Base-by-base conservation (phyloP, 2,113 vertebrate genomes). In the Callorhinus ursinus region DNA sequence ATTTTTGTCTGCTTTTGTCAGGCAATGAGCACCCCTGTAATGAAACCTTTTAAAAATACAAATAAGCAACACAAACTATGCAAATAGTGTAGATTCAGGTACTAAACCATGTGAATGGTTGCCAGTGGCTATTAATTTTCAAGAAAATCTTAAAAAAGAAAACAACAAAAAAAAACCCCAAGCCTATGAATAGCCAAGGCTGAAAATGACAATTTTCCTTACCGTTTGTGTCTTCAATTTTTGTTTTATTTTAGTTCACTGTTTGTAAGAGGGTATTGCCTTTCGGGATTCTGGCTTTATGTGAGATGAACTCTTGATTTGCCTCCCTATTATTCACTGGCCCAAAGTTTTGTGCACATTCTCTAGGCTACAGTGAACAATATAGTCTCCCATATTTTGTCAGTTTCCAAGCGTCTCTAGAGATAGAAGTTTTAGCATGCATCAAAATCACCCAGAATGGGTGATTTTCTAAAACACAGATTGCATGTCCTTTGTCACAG, bases 1-100 rank as follows among this genome's bases (percentile, higher is more conserved):
- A 61, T 28, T 88, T 96, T 74, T 92, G 33, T 74, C 18, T 92
- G 49, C 57, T 82, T 88, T 82, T 86, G 12, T 83, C n/a, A 84
- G 59, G 42, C 26, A 51, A 12, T 67, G 42, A 89, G n/a, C 4
- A 93, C 18, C 71, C 57, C 42, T 77, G 57, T 69, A 76, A 85
- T n/a, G 39, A 95, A 57, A 57, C 26, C 51, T 90, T 84, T 92
- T 42, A 89, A 93, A 94, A 93, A 65, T 15, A 89, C 1, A 88
- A 71, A 71, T 36, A 63, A 57, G 51, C 26, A 63, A 90, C 2
- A 96, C 19, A 81, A 42, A 53, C 33, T 28, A 82, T 51, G 59
- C 46, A 77, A 83, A 87, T 26, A 42, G 13, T 39, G 2, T 39
- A 74, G 55, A 46, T 67, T 85, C 42, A 76, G 42, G 65, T n/a